Evolutionary conservation across 2,113 vertebrate genomes (phyloP).

Genomic region (Ammodytes marinus): DNA sequence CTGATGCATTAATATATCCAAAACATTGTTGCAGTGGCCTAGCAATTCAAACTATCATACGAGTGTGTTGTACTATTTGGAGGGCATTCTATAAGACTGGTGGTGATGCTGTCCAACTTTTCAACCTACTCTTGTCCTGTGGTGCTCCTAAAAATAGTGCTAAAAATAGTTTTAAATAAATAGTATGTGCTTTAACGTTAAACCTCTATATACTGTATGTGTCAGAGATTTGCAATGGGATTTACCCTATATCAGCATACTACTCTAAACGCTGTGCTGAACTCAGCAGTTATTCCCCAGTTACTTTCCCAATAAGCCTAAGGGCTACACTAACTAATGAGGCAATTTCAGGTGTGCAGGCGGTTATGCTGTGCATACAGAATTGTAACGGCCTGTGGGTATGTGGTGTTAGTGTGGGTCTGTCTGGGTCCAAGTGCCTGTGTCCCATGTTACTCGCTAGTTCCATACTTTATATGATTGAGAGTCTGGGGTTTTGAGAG

Average conservation of each 20-base stretch:
- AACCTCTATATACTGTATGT: background rate
- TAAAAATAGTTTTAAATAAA: background rate
- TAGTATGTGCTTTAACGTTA: background rate
- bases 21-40: slow-evolving; percentile 2
- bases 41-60: background rate
- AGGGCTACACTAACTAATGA: background rate
- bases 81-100: background rate
- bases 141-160: background rate
- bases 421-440: no score
- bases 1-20: background rate
- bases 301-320: slow-evolving; percentile 12
- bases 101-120: background rate
- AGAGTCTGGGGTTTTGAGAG: background rate
- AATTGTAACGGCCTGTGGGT: background rate
- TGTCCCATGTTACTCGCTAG: no score
- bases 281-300: background rate
- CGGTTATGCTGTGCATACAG: background rate
- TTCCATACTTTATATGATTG: no score
- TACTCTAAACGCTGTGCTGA: background rate
- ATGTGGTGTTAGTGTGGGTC: background rate
- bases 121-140: background rate
- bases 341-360: background rate
- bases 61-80: slow-evolving; percentile 8
- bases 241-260: background rate
- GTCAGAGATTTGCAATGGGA: background rate